These are phyloP conservation scores for Petrolisthes manimaculis DNA, from an alignment of 2,888 invertebrate species.

Conservation along the genomic window DNA sequence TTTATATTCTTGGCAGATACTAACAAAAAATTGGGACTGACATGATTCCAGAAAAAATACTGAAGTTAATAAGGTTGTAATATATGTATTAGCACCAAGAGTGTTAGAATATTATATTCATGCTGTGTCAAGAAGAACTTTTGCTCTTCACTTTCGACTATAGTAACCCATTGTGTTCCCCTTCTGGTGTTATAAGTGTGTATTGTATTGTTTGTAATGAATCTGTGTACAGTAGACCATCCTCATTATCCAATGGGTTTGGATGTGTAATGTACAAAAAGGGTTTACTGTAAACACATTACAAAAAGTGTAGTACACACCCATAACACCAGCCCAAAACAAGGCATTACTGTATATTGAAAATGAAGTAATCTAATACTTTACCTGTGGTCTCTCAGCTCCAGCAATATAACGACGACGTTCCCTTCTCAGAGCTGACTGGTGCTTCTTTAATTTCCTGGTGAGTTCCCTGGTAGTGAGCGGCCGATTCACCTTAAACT, in stretches of 20 bases:
- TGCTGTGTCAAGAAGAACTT: background rate
- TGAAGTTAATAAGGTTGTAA: too few species aligned
- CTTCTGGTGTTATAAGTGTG: background rate
- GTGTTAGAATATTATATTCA: background rate
- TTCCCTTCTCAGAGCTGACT: constrained; percentile 47
- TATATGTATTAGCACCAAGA: too few species aligned
- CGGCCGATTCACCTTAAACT: constrained; percentile 28
- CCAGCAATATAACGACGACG: constrained; percentile 53
- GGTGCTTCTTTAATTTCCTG: constrained; percentile 57
- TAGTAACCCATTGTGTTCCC: background rate
- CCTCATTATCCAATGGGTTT: too few species aligned
- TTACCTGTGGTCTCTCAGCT: constrained; percentile 50
- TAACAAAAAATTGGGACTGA: too few species aligned
- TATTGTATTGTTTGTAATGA: too few species aligned
- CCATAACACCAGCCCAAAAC: background rate
- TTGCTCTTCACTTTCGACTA: background rate
- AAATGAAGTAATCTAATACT: background rate
- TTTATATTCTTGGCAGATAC: too few species aligned
- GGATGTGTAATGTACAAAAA: background rate
- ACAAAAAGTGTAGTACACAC: background rate
- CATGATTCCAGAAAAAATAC: too few species aligned
- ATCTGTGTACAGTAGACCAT: too few species aligned
- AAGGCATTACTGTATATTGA: background rate
- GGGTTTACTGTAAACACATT: background rate
- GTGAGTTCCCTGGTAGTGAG: constrained; percentile 42